A percentile compares a stretch with the other conserved stretches of the same genome.
Conservation (phyloP, 1,140 invertebrate species). For the Pogonomyrmex barbatus region DNA sequence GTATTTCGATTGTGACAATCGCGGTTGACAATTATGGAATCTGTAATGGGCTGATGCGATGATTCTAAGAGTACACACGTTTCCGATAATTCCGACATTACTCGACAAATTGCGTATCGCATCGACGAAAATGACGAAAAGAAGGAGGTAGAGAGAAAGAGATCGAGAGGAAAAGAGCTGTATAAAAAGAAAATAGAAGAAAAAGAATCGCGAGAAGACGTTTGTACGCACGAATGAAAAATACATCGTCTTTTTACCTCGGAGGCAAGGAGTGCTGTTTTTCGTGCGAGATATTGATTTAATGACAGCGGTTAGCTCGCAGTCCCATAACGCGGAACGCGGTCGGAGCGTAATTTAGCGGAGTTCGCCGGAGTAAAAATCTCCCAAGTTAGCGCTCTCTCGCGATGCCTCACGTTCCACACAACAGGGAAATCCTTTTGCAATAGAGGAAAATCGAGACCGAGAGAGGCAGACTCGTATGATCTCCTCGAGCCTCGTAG, state of each 20-base stretch:
- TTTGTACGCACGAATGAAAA: background rate
- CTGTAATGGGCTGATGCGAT: background rate
- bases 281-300: slow-evolving; percentile 39
- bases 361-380: slow-evolving; percentile 42
- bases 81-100: background rate
- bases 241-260: background rate
- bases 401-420: slow-evolving; percentile 25
- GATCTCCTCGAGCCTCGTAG: slow-evolving; percentile 32
- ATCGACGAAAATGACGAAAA: background rate
- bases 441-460: slow-evolving; percentile 49
- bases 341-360: slow-evolving; percentile 33
- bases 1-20: background rate
- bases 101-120: background rate
- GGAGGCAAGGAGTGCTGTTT: background rate
- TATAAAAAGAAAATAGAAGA: background rate
- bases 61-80: background rate
- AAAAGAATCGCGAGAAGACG: background rate
- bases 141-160: background rate
- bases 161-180: background rate
- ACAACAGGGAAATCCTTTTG: slow-evolving; percentile 56
- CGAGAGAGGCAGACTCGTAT: slow-evolving; percentile 10
- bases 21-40: background rate
- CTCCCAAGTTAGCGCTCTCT: background rate
- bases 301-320: slow-evolving; percentile 35
- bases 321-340: slow-evolving; percentile 8